phyloP scores from a whole-genome alignment of 2,113 vertebrate genomes.

The Cottus gobio region DNA sequence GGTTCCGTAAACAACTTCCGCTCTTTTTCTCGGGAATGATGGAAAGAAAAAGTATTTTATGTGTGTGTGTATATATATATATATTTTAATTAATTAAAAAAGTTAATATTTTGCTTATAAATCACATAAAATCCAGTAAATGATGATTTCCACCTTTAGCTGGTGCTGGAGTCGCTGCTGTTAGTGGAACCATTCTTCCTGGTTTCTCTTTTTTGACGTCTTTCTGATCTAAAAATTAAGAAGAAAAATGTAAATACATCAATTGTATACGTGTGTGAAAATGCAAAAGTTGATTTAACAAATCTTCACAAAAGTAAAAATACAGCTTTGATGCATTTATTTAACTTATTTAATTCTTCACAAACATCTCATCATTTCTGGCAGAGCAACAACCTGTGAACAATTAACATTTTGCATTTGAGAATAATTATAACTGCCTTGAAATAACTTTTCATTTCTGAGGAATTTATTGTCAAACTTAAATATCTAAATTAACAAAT shows the following conservation, averaged over 20 bases:
- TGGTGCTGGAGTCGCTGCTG: conserved; percentile 77
- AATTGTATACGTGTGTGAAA: background rate
- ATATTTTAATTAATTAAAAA: too few relatives aligned
- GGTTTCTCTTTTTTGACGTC: conserved; percentile 88
- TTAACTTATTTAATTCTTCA: too few relatives aligned
- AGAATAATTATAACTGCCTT: too few relatives aligned
- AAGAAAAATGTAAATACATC: background rate
- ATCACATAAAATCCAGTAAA: background rate
- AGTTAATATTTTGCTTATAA: background rate
- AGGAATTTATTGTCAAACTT: too few relatives aligned
- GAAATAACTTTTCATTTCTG: background rate
- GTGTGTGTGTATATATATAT: too few relatives aligned
- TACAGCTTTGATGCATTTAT: background rate
- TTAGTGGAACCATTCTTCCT: conserved; percentile 77
- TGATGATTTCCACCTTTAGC: conserved; percentile 80
- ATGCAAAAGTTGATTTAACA: background rate
- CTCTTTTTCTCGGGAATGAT: too few relatives aligned
- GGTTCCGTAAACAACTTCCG: too few relatives aligned
- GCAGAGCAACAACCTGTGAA: too few relatives aligned
- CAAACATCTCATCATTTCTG: background rate
- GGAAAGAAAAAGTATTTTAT: too few relatives aligned
- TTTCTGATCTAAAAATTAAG: conserved; percentile 87
- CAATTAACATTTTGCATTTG: background rate
- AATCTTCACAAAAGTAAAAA: too few relatives aligned
- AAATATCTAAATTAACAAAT: too few relatives aligned